Base-by-base conservation (phyloP, 2,113 vertebrate genomes). In the Gulo gulo region DNA sequence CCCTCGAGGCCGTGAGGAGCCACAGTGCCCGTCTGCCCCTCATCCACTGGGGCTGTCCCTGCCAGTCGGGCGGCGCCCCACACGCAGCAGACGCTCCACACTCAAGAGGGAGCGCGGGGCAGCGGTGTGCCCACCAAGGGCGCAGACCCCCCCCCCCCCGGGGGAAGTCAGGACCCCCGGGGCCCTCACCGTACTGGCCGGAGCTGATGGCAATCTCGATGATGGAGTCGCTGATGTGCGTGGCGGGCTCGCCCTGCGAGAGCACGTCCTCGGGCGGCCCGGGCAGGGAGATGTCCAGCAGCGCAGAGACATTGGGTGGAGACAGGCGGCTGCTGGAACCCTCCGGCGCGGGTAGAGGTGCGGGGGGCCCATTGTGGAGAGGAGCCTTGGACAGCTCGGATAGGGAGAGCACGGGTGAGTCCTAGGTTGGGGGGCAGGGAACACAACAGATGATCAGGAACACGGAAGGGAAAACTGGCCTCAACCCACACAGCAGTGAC, bases 131-230 rank as follows among this genome's bases (percentile, higher is more conserved):
- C 47, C 16, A 50, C 59, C 12, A 82, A 45, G 59, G 34, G 4
- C 80, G 67, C 57, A 63, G 87, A 50, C 1, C 45, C 1, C 8
- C 59, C 7, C 1, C 45, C 1, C 8, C 59, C 7, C 36, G 18
- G 26, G 63, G 39, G 61, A 79, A 12, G 74, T n/a, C 29, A 39
- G 26, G 52, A 14, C 26, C 47, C 52, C 10, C 9, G 4, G 74
- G 13, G 42, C 88, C 97, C 99, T 95, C 96, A 99, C 99, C 99
- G 12, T 99, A 99, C 95, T 99, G 99, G 65, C 99, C 99, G 3
- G 99, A 99, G 98, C 99, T 99, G 98, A 99, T 99, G 94, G 99
- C 99, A 3, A 99, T 99, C 98, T 99, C 99, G 2, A 99, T 99
- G 98, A 99, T 99, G 63, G 99, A 99, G 98, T 99, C 99, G 0